Base-by-base conservation (phyloP, 2,888 invertebrate genomes). In the Monoplex corrugatus region DNA sequence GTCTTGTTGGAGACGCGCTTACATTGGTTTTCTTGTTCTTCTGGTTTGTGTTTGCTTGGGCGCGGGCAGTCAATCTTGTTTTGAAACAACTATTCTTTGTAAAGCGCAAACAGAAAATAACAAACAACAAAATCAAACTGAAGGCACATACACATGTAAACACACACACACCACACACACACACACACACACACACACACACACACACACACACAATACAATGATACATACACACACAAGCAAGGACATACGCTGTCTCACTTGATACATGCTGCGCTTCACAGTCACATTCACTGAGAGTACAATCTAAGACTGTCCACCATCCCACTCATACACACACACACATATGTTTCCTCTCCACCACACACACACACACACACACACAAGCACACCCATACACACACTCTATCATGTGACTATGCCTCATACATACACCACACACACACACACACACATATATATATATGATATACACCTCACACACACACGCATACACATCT, bases 81-180 rank as follows among this genome's bases (percentile, higher is more conserved):
- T n/a, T n/a, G n/a, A n/a, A n/a, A n/a, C n/a, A n/a, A n/a, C n/a
- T n/a, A n/a, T n/a, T n/a, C n/a, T n/a, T n/a, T n/a, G n/a, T n/a
- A n/a, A 16, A 63, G 8, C 50, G 16, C 50, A 13, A 16, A 8
- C 50, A 8, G 50, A 50, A 50, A 16, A 50, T 13, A 50, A 50
- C 28, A 28, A 68, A 28, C 28, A 68, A 68, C n/a, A 68, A 28
- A 19, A 10, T 28, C 13, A 68, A 28, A 19, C 28, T 68, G 3
- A 0, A 75, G 8, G 19, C 75, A 75, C 75, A 75, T 35, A 75
- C 75, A 75, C 75, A 75, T 35, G 35, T 35, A 75, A 32, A 75
- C 75, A 80, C 40, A 80, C 43, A 80, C 43, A 80, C 43, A 80
- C 28, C 40, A 80, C 72, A 72, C 72, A 72, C 72, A 72, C 32